Evolutionary conservation across 64 coral and sea anemone species (phyloP), one percentile per base, ranked within the genome.

Genomic region (Hydrozoanthus tunicans): DNA sequence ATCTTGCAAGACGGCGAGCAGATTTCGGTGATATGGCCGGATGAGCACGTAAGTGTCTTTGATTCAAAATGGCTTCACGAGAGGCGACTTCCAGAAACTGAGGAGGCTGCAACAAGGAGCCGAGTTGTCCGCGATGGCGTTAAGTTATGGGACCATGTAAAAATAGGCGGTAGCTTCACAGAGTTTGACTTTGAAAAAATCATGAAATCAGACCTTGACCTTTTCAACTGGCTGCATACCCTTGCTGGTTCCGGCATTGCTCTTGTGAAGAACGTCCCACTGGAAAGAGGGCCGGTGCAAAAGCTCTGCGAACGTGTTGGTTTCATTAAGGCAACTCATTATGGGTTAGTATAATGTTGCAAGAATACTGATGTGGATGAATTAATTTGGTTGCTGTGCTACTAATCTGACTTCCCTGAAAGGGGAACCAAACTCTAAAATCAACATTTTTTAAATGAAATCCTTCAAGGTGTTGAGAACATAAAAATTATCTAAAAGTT

Each of bases 211-310:
- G 91, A 95, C n/a, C 23, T 55, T 15, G 59, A 64, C 6, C 77
- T 95, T 11, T 93, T 90, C 15, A 64, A 96, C 7, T 96, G 94
- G 94, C 73, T 96, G 2, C 63, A 85, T 6, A 85, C 91, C 4
- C 67, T 96, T 70, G 71, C 89, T 4, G 73, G 80, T n/a, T 59
- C 92, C 0, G 94, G 94, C 9, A 93, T 93, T 59, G 80, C 91
- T 2, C 77, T 96, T 5, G 10, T 93, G 52, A 70, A 78, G n/a
- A 80, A 86, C 15, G 89, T 64, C 0, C 83, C 94, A 25, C 61
- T 7, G 15, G 7, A 91, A 52, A 32, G 17, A n/a, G 88, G 78
- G 11, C 86, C 79, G 73, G 9, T 24, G 1, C 11, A 79, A 4
- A 51, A 60, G 52, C 66, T 96, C 6, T 63, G 86, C 13, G 24